Base-by-base conservation (phyloP, 2,888 invertebrate genomes). In the Spodoptera picta region DNA sequence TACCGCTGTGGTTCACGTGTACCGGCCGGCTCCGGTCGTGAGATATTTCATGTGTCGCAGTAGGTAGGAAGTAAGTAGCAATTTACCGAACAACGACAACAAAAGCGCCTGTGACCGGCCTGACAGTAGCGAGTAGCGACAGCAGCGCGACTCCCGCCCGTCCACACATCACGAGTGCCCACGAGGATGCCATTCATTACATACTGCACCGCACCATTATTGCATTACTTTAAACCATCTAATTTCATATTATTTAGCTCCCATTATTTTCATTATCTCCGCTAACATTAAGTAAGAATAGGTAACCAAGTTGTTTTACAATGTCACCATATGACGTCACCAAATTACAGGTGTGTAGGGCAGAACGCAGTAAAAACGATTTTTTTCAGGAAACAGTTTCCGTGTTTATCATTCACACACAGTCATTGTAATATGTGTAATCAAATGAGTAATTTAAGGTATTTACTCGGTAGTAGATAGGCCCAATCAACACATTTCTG, bases 181-280 rank as follows among this genome's bases (percentile, higher is more conserved):
- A 36, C 36, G 86, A 90, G 91, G 87, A 88, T 85, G 82, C 76
- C 81, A 79, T 81, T 87, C 83, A 91, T 90, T 90, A 88, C 82
- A 73, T 71, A 65, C 79, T 83, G 87, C 88, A 87, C 79, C 77
- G 82, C 82, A 82, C 85, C 83, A 90, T 92, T 90, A 93, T 90
- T 89, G 88, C 89, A 92, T 93, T 93, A 92, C 89, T 90, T 88
- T 88, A 89, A 88, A 90, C 90, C 92, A 85, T 87, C 91, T 94
- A 92, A 94, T 94, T 92, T 91, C 84, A 87, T 91, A 92, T 93
- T 93, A 94, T 94, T 93, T 92, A 81, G 85, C 90, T 79, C 85
- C 91, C 79, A 94, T 94, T 94, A 94, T 94, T 91, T 90, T 90
- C 92, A 94, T 94, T 93, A 94, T 90, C 85, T 92, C 83, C 80